Conservation (phyloP, 2,888 invertebrate species). For the Leucania comma region DNA sequence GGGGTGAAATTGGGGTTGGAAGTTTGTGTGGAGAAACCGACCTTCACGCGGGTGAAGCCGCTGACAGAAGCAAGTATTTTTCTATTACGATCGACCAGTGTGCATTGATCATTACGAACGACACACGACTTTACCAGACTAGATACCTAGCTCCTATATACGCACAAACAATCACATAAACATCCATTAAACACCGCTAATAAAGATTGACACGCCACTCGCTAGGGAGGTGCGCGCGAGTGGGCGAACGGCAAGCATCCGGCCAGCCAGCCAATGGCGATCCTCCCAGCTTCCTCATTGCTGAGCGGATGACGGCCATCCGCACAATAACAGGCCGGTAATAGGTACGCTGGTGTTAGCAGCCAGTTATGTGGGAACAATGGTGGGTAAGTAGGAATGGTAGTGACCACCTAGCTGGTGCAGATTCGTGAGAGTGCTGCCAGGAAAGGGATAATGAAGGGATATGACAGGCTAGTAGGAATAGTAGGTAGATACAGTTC, state of each 20-base stretch:
- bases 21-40: too few relatives aligned
- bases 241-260: constrained; percentile 66
- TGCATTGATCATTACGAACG: not conserved
- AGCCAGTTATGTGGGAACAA: constrained; percentile 44
- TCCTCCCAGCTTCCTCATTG: constrained; percentile 85
- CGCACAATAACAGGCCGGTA: constrained; percentile 52
- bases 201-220: constrained; percentile 66
- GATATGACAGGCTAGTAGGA: not conserved
- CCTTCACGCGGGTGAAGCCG: too few relatives aligned
- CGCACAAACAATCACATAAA: constrained; percentile 24
- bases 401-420: not conserved
- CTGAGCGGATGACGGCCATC: constrained; percentile 81
- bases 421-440: constrained; percentile 6
- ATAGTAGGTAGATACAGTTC: not conserved
- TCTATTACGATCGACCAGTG: not conserved
- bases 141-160: constrained; percentile 27
- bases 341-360: constrained; percentile 43
- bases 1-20: too few relatives aligned
- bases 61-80: not conserved
- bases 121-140: not conserved
- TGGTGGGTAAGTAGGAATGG: not conserved
- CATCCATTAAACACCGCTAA: constrained; percentile 52
- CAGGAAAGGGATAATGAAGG: constrained; percentile 11
- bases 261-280: constrained; percentile 79
- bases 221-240: constrained; percentile 68